Base-by-base conservation (phyloP, 2,113 vertebrate genomes). In the Misgurnus anguillicaudatus region DNA sequence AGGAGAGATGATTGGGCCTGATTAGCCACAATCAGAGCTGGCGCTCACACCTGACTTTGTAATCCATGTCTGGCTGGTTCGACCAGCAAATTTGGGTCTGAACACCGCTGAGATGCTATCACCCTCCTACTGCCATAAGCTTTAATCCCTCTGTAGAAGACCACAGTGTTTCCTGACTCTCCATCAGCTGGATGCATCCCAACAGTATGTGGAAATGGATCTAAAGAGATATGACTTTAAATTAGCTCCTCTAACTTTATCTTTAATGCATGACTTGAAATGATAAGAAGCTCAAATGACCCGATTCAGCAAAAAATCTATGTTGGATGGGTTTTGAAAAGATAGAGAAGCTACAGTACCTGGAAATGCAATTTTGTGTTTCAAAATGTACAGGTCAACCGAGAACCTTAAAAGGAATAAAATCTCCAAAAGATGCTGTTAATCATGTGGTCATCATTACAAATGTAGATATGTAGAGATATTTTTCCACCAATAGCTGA, bases 11-110 rank as follows among this genome's bases (percentile, higher is more conserved):
- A 83, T 76, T 78, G 73, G 79, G 67, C 65, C 71, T 84, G 84
- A 87, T 86, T 81, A 82, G 77, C 73, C 63, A 80, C 79, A 85
- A 81, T 86, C 84, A 84, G 79, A 83, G 45, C 39, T 64, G 58
- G 24, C 24, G 53, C 67, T 45, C 80, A 45, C n/a, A 55, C 48
- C 64, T 67, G 75, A 83, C 80, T 86, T 47, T 67, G 73, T 77
- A 78, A 82, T 87, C 83, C 80, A 83, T 86, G 77, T 78, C 61
- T 73, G 73, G 38, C 67, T 77, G 55, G 24, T 73, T 84, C 53
- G 13, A 53, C 70, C 47, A 60, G 77, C 21, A 67, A 76, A 86
- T 85, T 67, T 83, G 63, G 39, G 42, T 42, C 63, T 63, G 57
- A 76, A 79, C 75, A 82, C 58, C 48, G 41, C 17, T 17, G 62